A percentile compares a stretch with the other conserved stretches of the same genome.
Evolutionary conservation across 1,140 invertebrate species (phyloP).

Genomic region (Cephus cinctus): DNA sequence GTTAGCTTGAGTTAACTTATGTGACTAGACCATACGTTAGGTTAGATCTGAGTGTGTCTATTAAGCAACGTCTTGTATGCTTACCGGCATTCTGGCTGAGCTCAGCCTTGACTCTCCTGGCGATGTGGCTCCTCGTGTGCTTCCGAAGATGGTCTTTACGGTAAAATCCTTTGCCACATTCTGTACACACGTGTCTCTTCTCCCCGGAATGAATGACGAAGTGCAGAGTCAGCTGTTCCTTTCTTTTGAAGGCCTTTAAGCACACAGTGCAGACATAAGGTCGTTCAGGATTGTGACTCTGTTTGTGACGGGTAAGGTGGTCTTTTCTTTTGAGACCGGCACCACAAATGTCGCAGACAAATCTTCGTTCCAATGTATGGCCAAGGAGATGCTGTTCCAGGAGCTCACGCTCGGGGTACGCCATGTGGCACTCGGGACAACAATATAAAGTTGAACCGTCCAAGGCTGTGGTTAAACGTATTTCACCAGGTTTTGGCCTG

Average conservation of each 20-base stretch:
- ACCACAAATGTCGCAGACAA: slow-evolving; percentile 84
- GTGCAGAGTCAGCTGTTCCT: slow-evolving; percentile 80
- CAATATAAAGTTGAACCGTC: slow-evolving; percentile 82
- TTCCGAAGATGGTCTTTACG: slow-evolving; percentile 60
- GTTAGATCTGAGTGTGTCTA: background rate
- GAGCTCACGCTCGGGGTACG: slow-evolving; percentile 77
- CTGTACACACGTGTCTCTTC: slow-evolving; percentile 80
- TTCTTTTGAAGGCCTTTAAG: slow-evolving; percentile 81
- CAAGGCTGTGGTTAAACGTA: slow-evolving; percentile 75
- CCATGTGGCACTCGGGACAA: slow-evolving; percentile 84
- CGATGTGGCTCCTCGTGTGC: slow-evolving; percentile 79
- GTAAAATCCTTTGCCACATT: slow-evolving; percentile 79
- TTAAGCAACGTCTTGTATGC: too few relatives aligned
- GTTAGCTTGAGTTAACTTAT: slow-evolving; percentile 3
- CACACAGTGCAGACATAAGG: slow-evolving; percentile 82
- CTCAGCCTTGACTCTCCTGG: slow-evolving; percentile 78
- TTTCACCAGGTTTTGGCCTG: slow-evolving; percentile 78
- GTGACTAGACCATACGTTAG: background rate
- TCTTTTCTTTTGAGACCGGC: slow-evolving; percentile 81
- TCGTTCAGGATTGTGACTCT: slow-evolving; percentile 77
- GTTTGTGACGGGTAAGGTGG: slow-evolving; percentile 77
- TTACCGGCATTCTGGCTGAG: slow-evolving; percentile 65
- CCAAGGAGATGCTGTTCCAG: slow-evolving; percentile 79
- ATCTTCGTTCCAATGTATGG: slow-evolving; percentile 76
- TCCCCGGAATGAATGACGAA: slow-evolving; percentile 85